phyloP scores from a whole-genome alignment of 2,113 vertebrate genomes.

The Pseudonaja textilis region DNA sequence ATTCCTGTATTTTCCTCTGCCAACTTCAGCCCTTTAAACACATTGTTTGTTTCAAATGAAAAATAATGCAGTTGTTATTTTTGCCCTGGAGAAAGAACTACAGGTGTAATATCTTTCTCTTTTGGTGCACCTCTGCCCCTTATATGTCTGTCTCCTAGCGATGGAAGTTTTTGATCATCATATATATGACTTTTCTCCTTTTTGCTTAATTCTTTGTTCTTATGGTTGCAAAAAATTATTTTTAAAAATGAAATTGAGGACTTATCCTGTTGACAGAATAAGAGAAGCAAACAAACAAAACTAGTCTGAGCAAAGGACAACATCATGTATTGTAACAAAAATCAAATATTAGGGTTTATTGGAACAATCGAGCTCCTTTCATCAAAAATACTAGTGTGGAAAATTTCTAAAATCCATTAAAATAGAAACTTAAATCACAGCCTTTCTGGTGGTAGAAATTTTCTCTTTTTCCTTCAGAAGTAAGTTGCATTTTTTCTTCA shows the following conservation, averaged over 20 bases:
- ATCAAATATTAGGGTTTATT: not conserved
- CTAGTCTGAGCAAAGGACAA: not conserved
- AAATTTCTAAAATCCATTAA: not conserved
- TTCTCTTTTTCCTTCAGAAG: not conserved
- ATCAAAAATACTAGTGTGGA: not conserved
- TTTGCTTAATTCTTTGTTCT: not conserved
- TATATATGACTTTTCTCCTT: not conserved
- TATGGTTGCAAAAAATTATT: not conserved
- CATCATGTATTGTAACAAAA: not conserved
- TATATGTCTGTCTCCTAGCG: not conserved
- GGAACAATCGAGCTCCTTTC: not conserved
- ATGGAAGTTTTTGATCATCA: not conserved
- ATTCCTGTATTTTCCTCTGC: not conserved
- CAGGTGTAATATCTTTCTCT: not conserved
- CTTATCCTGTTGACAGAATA: not conserved
- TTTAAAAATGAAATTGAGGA: not conserved
- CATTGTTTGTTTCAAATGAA: conserved; percentile 25
- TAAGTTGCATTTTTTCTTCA: not conserved
- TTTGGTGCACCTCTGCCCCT: not conserved
- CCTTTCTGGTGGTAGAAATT: not conserved
- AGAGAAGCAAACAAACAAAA: not conserved
- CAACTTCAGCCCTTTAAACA: conserved; percentile 40
- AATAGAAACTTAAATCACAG: not conserved
- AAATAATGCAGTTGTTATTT: not conserved
- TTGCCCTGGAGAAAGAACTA: not conserved